A percentile compares a stretch with the other conserved stretches of the same genome.
phyloP scores from a whole-genome alignment of 1,140 invertebrate species.

The Muscidifurax raptorellus region DNA sequence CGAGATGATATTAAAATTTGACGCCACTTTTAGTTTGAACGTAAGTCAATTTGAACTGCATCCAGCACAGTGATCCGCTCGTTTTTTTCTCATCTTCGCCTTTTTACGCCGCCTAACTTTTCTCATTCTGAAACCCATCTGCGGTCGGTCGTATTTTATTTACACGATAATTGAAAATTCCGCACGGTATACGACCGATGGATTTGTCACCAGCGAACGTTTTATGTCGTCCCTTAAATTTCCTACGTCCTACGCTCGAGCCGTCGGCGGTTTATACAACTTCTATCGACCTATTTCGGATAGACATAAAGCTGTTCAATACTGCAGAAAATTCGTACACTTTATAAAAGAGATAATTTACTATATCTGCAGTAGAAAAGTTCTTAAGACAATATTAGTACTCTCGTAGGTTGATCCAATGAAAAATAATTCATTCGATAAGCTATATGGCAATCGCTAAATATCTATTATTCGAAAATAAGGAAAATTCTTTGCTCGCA shows the following conservation, averaged over 20 bases:
- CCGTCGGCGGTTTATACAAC: constrained; percentile 5
- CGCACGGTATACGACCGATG: constrained; percentile 64
- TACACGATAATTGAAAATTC: constrained; percentile 70
- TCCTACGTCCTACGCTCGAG: constrained; percentile 40
- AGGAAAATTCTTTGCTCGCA: too few species aligned
- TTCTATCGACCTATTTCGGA: neutral
- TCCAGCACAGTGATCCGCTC: neutral
- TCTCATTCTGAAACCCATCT: constrained; percentile 39
- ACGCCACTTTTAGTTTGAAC: constrained; percentile 18
- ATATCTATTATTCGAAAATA: too few species aligned
- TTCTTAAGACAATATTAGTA: too few species aligned
- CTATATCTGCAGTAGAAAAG: too few species aligned
- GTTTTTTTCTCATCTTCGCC: neutral
- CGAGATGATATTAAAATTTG: neutral
- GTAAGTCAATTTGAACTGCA: constrained; percentile 3
- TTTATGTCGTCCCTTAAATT: constrained; percentile 65
- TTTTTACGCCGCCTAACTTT: constrained; percentile 32
- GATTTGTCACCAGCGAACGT: constrained; percentile 68
- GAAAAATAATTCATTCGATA: too few species aligned
- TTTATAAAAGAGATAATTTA: neutral
- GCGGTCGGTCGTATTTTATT: constrained; percentile 64
- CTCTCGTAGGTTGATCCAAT: too few species aligned
- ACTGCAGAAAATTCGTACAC: too few species aligned
- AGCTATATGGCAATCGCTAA: too few species aligned
- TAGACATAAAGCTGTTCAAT: neutral